Percentiles rank a stretch among this genome's conserved stretches.
phyloP scores from a whole-genome alignment of 2,113 vertebrate species.

The Psophia crepitans region DNA sequence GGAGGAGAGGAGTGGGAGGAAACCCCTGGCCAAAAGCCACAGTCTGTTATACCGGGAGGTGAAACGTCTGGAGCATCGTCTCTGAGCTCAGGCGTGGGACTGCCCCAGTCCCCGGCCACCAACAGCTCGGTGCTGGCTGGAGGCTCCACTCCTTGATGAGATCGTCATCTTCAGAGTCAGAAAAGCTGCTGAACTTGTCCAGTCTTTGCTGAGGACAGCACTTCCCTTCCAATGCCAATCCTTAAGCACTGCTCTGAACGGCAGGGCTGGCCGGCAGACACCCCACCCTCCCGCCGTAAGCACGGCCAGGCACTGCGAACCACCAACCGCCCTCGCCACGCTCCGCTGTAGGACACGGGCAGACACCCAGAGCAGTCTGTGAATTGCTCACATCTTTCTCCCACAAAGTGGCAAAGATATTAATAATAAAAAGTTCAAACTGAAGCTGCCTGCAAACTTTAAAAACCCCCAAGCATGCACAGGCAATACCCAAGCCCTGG shows the following conservation, averaged over 20 bases:
- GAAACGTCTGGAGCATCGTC: neutral
- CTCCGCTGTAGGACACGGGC: fast-evolving
- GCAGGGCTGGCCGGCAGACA: neutral
- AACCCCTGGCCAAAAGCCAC: neutral
- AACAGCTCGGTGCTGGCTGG: neutral
- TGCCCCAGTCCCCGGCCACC: neutral
- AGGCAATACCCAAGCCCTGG: neutral
- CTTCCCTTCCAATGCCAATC: neutral
- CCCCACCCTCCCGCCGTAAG: neutral
- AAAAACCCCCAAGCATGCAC: neutral
- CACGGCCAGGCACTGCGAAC: neutral
- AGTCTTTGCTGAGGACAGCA: neutral
- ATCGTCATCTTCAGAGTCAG: neutral
- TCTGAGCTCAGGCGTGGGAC: fast-evolving
- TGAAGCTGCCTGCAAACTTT: neutral
- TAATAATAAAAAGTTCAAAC: neutral
- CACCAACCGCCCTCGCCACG: fast-evolving
- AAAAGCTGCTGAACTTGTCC: neutral
- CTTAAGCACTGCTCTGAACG: fast-evolving
- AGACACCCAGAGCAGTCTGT: fast-evolving
- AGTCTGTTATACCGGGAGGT: neutral
- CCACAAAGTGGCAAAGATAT: neutral
- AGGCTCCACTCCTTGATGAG: neutral
- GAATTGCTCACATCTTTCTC: neutral
- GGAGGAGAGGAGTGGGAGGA: neutral